Evolutionary conservation across 2,113 vertebrate species (phyloP).

Genomic region (Ceyx cyanopectus): DNA sequence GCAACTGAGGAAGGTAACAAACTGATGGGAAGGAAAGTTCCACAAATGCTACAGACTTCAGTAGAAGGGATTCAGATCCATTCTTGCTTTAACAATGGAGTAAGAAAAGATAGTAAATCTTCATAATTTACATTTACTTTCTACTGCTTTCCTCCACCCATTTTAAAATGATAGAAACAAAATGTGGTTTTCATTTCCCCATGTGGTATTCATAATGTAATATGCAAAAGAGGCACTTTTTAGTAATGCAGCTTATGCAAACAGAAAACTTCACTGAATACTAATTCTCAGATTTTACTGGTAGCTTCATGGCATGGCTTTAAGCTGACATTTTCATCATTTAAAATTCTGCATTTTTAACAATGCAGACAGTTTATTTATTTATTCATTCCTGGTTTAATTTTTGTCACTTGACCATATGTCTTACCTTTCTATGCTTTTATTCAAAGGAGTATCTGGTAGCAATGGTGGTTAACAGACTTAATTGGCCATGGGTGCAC

Average conservation of each 20-base stretch:
- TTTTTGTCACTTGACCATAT: not conserved
- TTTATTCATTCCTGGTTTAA: not conserved
- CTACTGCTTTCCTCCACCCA: rapidly evolving
- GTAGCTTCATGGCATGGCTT: not conserved
- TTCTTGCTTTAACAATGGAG: not conserved
- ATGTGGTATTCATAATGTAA: not conserved
- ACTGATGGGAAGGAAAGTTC: not conserved
- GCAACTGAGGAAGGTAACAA: not conserved
- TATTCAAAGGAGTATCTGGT: not conserved
- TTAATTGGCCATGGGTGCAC: not conserved
- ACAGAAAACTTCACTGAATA: not conserved
- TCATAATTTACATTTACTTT: not conserved
- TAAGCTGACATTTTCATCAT: not conserved
- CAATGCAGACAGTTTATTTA: not conserved
- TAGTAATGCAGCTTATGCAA: not conserved
- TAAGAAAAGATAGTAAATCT: not conserved
- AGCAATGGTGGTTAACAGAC: not conserved
- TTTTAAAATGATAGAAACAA: not conserved
- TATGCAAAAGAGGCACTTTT: not conserved
- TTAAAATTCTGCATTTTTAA: not conserved
- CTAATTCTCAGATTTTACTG: not conserved
- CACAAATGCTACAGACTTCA: not conserved
- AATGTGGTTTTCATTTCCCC: not conserved
- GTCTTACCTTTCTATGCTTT: not conserved
- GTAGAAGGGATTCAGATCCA: not conserved